phyloP scores from a whole-genome alignment of 2,888 invertebrate species.

The Tryphoninae sp. region DNA sequence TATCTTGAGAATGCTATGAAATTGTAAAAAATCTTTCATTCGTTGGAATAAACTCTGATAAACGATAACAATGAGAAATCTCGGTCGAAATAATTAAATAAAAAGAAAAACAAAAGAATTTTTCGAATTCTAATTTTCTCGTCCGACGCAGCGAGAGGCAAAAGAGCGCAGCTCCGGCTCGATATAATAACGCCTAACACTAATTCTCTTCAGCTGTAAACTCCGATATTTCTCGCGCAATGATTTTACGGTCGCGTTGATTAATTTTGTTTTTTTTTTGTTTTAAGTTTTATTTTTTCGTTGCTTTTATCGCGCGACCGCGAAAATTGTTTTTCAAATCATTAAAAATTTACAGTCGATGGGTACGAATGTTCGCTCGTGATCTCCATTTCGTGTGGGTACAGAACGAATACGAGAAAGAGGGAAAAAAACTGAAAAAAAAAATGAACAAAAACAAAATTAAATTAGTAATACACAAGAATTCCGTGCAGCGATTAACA shows the following conservation, averaged over 20 bases:
- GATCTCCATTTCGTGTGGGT: background rate
- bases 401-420: background rate
- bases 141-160: too few species aligned
- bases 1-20: background rate
- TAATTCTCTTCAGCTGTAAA: too few species aligned
- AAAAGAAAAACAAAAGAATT: too few species aligned
- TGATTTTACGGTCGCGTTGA: too few species aligned
- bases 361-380: background rate
- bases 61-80: background rate
- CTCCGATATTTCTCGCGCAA: too few species aligned
- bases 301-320: background rate
- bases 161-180: too few species aligned
- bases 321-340: background rate
- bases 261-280: too few species aligned
- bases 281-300: background rate
- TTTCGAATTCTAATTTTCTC: too few species aligned
- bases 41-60: background rate
- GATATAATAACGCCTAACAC: too few species aligned
- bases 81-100: too few species aligned
- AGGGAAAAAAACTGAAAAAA: background rate
- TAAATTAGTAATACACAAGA: conserved; percentile 17
- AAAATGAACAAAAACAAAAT: background rate
- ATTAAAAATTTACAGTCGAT: background rate
- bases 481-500: background rate
- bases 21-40: background rate